Conservation (phyloP, 2,113 vertebrate species). For the Nycticebus coucang region DNA sequence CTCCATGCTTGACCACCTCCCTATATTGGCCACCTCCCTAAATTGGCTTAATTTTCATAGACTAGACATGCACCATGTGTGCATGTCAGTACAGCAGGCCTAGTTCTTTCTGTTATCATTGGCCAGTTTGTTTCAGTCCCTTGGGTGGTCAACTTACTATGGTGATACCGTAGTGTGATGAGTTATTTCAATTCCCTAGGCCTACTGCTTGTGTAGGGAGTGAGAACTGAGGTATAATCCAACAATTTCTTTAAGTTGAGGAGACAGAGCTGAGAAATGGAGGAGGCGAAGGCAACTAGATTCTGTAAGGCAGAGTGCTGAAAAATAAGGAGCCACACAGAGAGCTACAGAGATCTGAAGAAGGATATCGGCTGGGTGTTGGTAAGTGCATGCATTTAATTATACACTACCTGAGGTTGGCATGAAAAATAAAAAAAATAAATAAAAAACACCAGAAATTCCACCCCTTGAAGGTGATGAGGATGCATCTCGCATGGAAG, state of each 20-base stretch:
- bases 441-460: neutral
- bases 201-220: neutral
- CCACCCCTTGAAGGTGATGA: too few relatives aligned
- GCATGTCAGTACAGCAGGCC: too few relatives aligned
- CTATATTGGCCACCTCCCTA: too few relatives aligned
- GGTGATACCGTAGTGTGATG: too few relatives aligned
- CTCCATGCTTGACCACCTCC: too few relatives aligned
- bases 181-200: neutral
- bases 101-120: too few relatives aligned
- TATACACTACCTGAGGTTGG: neutral
- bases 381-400: neutral
- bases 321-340: neutral
- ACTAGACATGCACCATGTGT: too few relatives aligned
- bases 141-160: too few relatives aligned
- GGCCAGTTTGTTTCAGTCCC: too few relatives aligned
- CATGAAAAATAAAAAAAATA: neutral
- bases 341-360: neutral
- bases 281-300: neutral
- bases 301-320: neutral
- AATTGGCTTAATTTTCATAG: too few relatives aligned
- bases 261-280: neutral
- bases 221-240: neutral
- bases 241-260: neutral
- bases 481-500: too few relatives aligned
- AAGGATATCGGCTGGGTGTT: neutral